Conservation (phyloP, 2,888 invertebrate species). For the Chymomyza amoena region DNA sequence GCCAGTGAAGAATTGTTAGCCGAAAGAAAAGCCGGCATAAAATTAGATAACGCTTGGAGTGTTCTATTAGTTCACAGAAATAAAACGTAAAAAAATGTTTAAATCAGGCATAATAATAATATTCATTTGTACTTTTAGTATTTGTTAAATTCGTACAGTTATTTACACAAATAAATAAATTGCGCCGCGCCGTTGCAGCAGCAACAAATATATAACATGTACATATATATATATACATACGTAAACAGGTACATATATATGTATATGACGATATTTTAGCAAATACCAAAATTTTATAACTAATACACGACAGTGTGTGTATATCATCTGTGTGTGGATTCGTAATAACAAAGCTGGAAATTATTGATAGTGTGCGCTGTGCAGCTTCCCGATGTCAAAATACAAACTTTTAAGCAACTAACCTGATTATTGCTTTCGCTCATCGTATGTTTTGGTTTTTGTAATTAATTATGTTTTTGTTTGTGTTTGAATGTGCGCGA, state of each 20-base stretch:
- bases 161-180: constrained; percentile 15
- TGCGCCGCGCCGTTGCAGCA: constrained; percentile 33
- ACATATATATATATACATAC: background rate
- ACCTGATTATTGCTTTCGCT: constrained; percentile 68
- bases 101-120: background rate
- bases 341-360: constrained; percentile 41
- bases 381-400: background rate
- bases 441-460: constrained; percentile 43
- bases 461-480: background rate
- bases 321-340: constrained; percentile 39
- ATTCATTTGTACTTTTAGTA: background rate
- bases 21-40: background rate
- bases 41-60: background rate
- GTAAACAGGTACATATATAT: too few relatives aligned
- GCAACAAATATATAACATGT: background rate
- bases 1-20: background rate
- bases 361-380: constrained; percentile 7
- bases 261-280: constrained; percentile 28
- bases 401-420: constrained; percentile 42
- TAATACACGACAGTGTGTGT: background rate
- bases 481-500: constrained; percentile 44
- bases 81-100: background rate
- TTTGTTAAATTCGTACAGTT: background rate
- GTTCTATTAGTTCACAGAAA: too few relatives aligned
- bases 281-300: background rate